Evolutionary conservation across 2,888 invertebrate genomes (phyloP).

Genomic region (Eupithecia abbreviata): DNA sequence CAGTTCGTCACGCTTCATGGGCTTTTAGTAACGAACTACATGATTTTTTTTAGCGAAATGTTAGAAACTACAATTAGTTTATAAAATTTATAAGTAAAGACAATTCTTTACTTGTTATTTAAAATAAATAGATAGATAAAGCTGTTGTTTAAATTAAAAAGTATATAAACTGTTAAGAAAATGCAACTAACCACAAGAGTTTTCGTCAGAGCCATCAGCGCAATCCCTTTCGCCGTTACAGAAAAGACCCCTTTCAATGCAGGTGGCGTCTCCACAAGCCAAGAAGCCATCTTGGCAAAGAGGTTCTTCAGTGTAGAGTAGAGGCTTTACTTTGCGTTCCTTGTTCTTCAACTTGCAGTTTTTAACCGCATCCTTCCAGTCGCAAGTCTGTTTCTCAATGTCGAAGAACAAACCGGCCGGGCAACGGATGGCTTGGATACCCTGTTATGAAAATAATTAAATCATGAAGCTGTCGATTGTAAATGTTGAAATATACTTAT

Average conservation of each 20-base stretch:
- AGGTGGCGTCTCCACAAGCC: conserved; percentile 93
- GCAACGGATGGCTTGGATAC: conserved; percentile 95
- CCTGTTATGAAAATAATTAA: conserved; percentile 79
- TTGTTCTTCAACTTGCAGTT: conserved; percentile 96
- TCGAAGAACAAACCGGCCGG: conserved; percentile 96
- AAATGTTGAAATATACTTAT: conserved; percentile 32
- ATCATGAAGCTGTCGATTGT: conserved; percentile 36
- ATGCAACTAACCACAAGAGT: conserved; percentile 91
- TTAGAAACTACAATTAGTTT: no score
- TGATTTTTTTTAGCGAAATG: conserved; percentile 56
- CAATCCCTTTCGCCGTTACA: conserved; percentile 97
- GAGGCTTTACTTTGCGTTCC: conserved; percentile 93
- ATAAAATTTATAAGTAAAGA: no score
- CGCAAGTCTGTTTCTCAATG: conserved; percentile 97
- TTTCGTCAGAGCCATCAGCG: conserved; percentile 94
- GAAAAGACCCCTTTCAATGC: conserved; percentile 95
- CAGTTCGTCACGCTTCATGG: conserved; percentile 64
- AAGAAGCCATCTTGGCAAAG: conserved; percentile 93
- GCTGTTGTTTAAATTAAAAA: background rate
- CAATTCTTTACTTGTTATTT: background rate
- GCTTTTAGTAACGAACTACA: conserved; percentile 53
- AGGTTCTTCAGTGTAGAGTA: conserved; percentile 94
- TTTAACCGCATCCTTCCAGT: conserved; percentile 97
- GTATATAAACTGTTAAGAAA: background rate
- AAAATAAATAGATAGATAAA: background rate